Evolutionary conservation across 2,113 vertebrate species (phyloP).

Genomic region (Podarcis muralis): DNA sequence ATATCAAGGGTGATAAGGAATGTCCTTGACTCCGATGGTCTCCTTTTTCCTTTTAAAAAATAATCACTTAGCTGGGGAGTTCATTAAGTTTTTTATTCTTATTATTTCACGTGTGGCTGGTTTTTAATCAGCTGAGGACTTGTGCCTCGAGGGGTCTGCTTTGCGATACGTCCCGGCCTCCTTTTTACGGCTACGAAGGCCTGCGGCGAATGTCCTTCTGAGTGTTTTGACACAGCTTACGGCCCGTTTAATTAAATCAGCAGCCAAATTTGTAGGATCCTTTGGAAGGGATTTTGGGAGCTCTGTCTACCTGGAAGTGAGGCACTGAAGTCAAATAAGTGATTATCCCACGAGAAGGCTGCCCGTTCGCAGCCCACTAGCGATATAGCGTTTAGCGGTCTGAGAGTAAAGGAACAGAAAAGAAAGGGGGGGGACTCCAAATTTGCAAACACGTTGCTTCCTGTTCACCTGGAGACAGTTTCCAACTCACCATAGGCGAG

Average conservation of each 20-base stretch:
- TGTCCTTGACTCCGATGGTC: background rate
- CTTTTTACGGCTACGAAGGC: background rate
- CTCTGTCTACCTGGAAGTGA: too few species aligned
- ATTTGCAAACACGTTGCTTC: background rate
- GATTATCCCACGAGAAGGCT: background rate
- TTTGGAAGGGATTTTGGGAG: background rate
- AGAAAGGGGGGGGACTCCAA: background rate
- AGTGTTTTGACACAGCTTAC: background rate
- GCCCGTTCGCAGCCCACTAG: background rate
- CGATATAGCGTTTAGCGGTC: background rate
- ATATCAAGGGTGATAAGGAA: background rate
- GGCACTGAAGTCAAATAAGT: background rate
- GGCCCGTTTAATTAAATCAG: background rate
- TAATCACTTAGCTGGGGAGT: constrained; percentile 1
- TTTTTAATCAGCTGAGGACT: background rate
- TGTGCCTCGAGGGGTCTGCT: background rate
- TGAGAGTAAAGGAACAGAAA: background rate
- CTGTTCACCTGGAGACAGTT: background rate
- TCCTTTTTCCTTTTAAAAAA: background rate
- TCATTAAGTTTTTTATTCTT: background rate
- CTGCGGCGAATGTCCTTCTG: background rate
- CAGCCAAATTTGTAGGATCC: background rate
- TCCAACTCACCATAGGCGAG: background rate
- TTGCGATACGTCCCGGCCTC: background rate
- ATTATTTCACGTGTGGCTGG: background rate